Evolutionary conservation across 2,888 invertebrate species (phyloP), one percentile per base, ranked within the genome.

Genomic region (Spisula subtruncata): DNA sequence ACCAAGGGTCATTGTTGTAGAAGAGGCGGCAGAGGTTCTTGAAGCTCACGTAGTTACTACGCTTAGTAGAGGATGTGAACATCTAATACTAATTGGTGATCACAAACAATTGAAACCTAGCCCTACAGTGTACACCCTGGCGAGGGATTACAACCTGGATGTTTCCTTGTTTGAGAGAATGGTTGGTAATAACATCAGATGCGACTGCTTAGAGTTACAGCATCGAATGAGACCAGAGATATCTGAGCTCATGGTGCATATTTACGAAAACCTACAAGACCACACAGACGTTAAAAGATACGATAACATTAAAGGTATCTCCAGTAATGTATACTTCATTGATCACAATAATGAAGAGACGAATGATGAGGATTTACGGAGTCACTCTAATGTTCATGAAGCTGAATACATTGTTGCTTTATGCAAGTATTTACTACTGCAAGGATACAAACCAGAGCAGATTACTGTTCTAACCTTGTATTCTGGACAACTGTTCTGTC

Each of bases 1-100:
- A n/a, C 97, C 97, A 10, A 94, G 94, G 54, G 96, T 97, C 81
- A 96, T 97, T 18, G 96, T 97, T 29, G 98, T 99, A 0, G 99
- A 99, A 96, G 99, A 99, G 97, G 98, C 98, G 0, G 98, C 98
- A 0, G 98, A 98, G 97, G 98, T 98, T 0, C 96, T 98, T 54
- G 99, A 99, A 96, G 97, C 98, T 0, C 98, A 99, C 95, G 98
- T 98, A 18, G 97, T 98, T 0, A 98, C 98, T 0, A 98, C 98
- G 0, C 97, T 99, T 29, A 98, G 98, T 0, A 96, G 97, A 35
- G 97, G 97, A 81, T 98, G 98, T 91, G 97, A 98, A 96, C 99
- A 99, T 96, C 97, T 98, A 0, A 98, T 99, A 94, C 97, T 99
- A 18, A 98, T 99, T 91, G 98, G 96, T 81, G 98, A 98, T 96